Base-by-base conservation (phyloP, 2,888 invertebrate genomes). In the Xestobium rufovillosum region DNA sequence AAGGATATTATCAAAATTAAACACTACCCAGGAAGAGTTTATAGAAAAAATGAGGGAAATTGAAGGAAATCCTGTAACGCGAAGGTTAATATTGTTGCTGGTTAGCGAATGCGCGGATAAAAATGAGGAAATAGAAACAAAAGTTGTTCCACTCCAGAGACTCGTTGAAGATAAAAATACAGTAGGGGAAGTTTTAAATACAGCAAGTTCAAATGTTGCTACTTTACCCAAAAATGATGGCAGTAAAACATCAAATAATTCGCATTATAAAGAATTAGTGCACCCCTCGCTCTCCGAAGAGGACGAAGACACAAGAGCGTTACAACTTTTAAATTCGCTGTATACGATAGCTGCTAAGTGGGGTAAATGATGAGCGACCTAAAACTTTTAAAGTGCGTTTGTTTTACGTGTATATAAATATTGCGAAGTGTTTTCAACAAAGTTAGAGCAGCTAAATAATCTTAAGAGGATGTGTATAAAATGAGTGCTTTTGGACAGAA, bases 341-440 rank as follows among this genome's bases (percentile, higher is more conserved):
- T 89, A 88, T 65, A 78, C 83, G 44, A 78, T 89, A 60, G 87
- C 88, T 38, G 83, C 87, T 12, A 78, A 80, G 67, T 87, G 86
- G 76, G 85, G 85, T 52, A 74, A 72, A 67, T 69, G n/a, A n/a
- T n/a, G n/a, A n/a, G n/a, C n/a, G n/a, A n/a, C n/a, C n/a, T n/a
- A n/a, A n/a, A n/a, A n/a, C n/a, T n/a, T n/a, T n/a, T n/a, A n/a
- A n/a, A n/a, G n/a, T n/a, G n/a, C n/a, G n/a, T n/a, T n/a, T n/a
- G n/a, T n/a, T n/a, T n/a, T n/a, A n/a, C n/a, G n/a, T n/a, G n/a
- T n/a, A n/a, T n/a, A n/a, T n/a, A n/a, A n/a, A n/a, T n/a, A n/a
- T n/a, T n/a, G n/a, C n/a, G n/a, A n/a, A n/a, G n/a, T n/a, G n/a
- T n/a, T n/a, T n/a, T n/a, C n/a, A n/a, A n/a, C n/a, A n/a, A n/a